Evolutionary conservation across 2,797 vertebrate species (phyloP).

Genomic region (Acrossocheilus wenchowensis): DNA sequence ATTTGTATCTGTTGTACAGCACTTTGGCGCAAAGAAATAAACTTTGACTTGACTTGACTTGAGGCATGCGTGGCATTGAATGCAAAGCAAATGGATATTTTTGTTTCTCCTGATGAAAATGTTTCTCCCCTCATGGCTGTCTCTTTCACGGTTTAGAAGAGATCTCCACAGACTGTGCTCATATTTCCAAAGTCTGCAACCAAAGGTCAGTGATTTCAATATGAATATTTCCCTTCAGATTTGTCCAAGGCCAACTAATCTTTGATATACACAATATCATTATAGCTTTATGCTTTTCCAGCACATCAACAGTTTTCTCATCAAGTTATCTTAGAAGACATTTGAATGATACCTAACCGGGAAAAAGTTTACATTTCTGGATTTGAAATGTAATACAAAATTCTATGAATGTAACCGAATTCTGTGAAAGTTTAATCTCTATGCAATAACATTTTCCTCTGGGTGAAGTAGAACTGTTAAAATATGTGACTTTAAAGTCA

Average conservation of each 20-base stretch:
- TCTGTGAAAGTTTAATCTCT: neutral
- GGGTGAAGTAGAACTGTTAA: neutral
- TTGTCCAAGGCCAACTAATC: neutral
- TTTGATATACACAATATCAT: neutral
- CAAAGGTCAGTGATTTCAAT: constrained; percentile 14
- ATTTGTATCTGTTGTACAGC: no score
- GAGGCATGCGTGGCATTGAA: neutral
- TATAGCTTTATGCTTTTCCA: neutral
- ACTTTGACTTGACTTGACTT: no score
- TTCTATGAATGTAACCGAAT: neutral
- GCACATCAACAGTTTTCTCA: neutral
- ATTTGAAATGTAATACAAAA: neutral
- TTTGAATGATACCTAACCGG: neutral
- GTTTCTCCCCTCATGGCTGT: neutral
- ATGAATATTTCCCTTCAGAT: neutral
- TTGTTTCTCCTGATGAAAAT: neutral
- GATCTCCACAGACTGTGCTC: neutral
- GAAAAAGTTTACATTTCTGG: neutral
- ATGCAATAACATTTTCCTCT: neutral
- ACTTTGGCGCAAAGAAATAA: no score
- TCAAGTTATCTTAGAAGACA: neutral
- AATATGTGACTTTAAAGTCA: neutral
- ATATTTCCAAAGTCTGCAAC: neutral
- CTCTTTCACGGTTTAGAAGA: neutral
- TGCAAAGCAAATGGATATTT: neutral